Evolutionary conservation across 2,113 vertebrate species (phyloP).

Genomic region (Triplophysa dalaica): DNA sequence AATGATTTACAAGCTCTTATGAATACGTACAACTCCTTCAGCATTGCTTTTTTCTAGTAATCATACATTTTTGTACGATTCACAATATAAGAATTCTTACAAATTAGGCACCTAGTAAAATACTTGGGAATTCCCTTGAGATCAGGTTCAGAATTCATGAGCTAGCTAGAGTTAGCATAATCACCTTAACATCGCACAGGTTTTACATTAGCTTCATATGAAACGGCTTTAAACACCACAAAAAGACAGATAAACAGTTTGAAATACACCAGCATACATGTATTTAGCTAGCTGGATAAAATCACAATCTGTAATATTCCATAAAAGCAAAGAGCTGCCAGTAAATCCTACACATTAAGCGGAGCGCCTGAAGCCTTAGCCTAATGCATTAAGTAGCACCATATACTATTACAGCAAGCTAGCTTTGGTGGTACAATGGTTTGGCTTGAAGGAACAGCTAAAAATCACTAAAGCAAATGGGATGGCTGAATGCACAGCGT

Average conservation of each 20-base stretch:
- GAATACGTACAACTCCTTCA: too few relatives aligned
- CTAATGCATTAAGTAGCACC: neutral
- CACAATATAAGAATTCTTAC: too few relatives aligned
- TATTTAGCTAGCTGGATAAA: neutral
- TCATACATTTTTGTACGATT: too few relatives aligned
- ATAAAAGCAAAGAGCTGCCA: neutral
- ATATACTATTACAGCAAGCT: slow-evolving; percentile 8
- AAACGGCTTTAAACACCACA: too few relatives aligned
- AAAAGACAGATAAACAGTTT: too few relatives aligned
- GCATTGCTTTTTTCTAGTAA: too few relatives aligned
- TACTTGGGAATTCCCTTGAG: too few relatives aligned
- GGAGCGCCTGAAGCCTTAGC: neutral
- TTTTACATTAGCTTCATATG: too few relatives aligned
- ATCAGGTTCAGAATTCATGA: neutral
- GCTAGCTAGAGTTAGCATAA: neutral
- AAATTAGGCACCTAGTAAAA: too few relatives aligned
- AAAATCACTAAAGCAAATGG: slow-evolving; percentile 44
- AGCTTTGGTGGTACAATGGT: slow-evolving; percentile 8
- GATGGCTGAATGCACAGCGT: slow-evolving; percentile 40
- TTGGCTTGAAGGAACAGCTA: slow-evolving; percentile 10
- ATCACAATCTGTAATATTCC: neutral
- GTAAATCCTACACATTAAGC: slow-evolving; percentile 18
- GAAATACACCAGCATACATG: neutral
- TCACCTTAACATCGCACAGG: neutral
- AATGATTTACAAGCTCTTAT: too few relatives aligned